A percentile compares a stretch with the other conserved stretches of the same genome.
These are phyloP conservation scores for Gadus chalcogrammus DNA, from an alignment of 2,113 vertebrate genomes.

Conservation along the genomic window DNA sequence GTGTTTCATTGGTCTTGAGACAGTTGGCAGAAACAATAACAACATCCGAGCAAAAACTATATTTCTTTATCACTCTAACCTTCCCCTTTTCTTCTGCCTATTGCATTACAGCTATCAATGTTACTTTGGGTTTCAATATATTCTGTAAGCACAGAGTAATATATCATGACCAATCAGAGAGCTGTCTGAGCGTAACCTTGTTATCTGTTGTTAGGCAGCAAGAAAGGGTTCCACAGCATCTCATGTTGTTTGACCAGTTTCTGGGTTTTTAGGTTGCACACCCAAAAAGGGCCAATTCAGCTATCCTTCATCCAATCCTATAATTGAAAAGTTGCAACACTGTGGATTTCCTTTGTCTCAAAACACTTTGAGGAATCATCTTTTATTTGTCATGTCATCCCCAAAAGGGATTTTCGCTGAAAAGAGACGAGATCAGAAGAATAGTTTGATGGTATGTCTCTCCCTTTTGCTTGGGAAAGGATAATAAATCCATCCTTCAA, in stretches of 20 bases:
- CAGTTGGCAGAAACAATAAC: no score
- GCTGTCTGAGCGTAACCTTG: no score
- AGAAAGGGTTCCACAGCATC: no score
- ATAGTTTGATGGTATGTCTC: constrained; percentile 52
- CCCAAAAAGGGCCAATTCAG: not conserved
- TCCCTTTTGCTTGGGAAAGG: constrained; percentile 47
- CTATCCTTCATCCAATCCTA: constrained; percentile 8
- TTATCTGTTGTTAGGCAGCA: no score
- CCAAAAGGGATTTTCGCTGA: constrained; percentile 31
- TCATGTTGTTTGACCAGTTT: not conserved
- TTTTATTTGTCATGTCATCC: constrained; percentile 26
- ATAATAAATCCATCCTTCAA: constrained; percentile 49
- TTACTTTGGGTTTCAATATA: no score
- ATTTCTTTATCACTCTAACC: no score
- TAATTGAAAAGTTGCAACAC: constrained; percentile 16
- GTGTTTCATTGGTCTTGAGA: no score
- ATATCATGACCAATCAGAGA: no score
- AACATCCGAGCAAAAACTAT: no score
- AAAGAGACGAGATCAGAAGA: constrained; percentile 28
- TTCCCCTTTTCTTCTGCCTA: no score
- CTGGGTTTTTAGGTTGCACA: not conserved
- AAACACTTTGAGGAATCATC: constrained; percentile 27
- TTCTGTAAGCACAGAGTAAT: no score
- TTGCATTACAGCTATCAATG: no score
- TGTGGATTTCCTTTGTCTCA: constrained; percentile 21